Evolutionary conservation across 2,113 vertebrate genomes (phyloP).

Genomic region (Odocoileus virginianus): DNA sequence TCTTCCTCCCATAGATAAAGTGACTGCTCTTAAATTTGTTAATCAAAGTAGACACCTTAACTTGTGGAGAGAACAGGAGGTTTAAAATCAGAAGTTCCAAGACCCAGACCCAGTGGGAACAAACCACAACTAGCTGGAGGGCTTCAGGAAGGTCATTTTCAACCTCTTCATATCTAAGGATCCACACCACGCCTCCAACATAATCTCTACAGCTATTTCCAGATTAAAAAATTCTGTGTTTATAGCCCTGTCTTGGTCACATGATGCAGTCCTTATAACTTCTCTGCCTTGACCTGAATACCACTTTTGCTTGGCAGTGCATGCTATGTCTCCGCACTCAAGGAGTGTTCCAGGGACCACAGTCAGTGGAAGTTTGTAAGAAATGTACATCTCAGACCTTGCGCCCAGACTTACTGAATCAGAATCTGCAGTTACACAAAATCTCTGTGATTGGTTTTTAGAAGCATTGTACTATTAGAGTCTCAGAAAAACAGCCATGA

Average conservation of each 20-base stretch:
- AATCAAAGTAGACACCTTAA: neutral
- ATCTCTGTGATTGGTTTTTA: neutral
- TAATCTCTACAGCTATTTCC: neutral
- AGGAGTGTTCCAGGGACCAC: neutral
- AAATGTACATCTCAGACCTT: neutral
- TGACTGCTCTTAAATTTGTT: neutral
- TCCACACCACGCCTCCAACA: neutral
- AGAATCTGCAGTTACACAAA: neutral
- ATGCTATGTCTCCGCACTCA: neutral
- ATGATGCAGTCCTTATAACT: accelerated
- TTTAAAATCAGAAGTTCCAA: neutral
- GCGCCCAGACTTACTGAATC: neutral
- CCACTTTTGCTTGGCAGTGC: neutral
- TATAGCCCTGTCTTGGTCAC: neutral
- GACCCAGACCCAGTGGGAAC: neutral
- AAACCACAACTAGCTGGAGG: neutral
- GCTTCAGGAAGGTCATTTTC: neutral
- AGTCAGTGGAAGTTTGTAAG: neutral
- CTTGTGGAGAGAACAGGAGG: neutral
- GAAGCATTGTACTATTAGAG: neutral
- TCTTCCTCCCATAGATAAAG: neutral
- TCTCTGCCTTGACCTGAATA: neutral
- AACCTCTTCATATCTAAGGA: neutral
- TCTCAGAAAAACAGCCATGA: neutral
- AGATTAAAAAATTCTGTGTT: neutral